Conservation (phyloP, 92 coral and sea anemone species). For the Paramuricea clavata region DNA sequence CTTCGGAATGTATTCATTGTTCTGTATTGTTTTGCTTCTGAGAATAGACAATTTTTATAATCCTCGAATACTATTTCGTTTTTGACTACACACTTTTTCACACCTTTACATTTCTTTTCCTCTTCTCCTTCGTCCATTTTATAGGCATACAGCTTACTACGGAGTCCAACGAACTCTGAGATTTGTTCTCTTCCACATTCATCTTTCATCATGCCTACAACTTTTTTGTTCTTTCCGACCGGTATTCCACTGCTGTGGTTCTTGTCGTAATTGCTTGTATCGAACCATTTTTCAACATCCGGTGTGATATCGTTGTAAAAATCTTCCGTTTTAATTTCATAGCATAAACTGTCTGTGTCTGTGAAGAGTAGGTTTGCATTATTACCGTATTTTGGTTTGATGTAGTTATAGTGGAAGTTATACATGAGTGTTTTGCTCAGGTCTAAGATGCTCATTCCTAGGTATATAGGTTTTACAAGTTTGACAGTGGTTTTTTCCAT, state of each 20-base stretch:
- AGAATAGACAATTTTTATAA: neutral
- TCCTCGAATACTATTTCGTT: neutral
- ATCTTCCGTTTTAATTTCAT: slow-evolving; percentile 12
- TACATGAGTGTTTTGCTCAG: slow-evolving; percentile 58
- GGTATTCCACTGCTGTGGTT: neutral
- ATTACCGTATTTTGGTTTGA: neutral
- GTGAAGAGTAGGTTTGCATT: slow-evolving; percentile 41
- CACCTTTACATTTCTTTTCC: neutral
- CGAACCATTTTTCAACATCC: slow-evolving; percentile 14
- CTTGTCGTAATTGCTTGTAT: neutral
- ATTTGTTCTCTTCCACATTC: neutral
- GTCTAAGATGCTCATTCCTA: slow-evolving; percentile 81
- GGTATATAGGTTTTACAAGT: slow-evolving; percentile 75
- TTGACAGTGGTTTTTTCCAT: slow-evolving; percentile 73
- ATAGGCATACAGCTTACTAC: slow-evolving; percentile 55
- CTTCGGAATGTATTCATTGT: neutral
- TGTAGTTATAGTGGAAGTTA: neutral
- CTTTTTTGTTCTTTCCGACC: neutral
- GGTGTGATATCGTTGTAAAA: slow-evolving; percentile 30
- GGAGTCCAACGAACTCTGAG: slow-evolving; percentile 51
- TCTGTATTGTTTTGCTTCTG: neutral
- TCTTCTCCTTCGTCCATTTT: neutral
- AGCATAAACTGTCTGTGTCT: slow-evolving; percentile 35
- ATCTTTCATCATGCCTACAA: neutral
- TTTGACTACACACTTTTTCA: neutral